phyloP scores from a whole-genome alignment of 2,113 vertebrate species.

The Orycteropus afer region DNA sequence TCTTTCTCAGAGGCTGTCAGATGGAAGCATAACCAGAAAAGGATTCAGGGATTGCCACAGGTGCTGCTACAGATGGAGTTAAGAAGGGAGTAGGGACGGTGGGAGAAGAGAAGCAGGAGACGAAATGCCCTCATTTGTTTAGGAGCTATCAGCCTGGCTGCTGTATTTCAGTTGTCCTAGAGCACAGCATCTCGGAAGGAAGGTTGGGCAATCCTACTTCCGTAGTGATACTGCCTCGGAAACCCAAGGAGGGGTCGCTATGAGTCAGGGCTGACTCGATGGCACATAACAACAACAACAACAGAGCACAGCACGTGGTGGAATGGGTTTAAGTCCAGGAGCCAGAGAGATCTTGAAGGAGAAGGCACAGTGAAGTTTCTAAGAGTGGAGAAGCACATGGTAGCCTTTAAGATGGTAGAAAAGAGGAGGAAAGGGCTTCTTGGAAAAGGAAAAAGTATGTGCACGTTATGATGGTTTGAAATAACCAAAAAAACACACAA shows the following conservation, averaged over 20 bases:
- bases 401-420: background rate
- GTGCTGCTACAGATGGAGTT: rapidly evolving
- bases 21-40: background rate
- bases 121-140: background rate
- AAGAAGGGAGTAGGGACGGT: background rate
- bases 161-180: background rate
- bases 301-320: background rate
- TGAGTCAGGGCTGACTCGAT: too few species aligned
- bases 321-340: background rate
- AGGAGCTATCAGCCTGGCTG: background rate
- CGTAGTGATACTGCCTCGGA: too few species aligned
- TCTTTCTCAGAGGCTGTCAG: background rate
- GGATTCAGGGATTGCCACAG: background rate
- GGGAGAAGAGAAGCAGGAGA: background rate
- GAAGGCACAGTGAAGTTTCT: background rate
- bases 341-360: background rate
- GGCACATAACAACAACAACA: too few species aligned
- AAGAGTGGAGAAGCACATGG: rapidly evolving
- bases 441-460: background rate
- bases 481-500: too few species aligned
- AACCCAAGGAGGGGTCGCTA: too few species aligned
- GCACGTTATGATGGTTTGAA: background rate
- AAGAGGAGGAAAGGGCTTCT: background rate
- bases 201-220: too few species aligned
- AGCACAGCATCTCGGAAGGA: too few species aligned